A percentile compares a stretch with the other conserved stretches of the same genome.
Conservation (phyloP, 2,888 invertebrate genomes). For the Dryobota labecula region DNA sequence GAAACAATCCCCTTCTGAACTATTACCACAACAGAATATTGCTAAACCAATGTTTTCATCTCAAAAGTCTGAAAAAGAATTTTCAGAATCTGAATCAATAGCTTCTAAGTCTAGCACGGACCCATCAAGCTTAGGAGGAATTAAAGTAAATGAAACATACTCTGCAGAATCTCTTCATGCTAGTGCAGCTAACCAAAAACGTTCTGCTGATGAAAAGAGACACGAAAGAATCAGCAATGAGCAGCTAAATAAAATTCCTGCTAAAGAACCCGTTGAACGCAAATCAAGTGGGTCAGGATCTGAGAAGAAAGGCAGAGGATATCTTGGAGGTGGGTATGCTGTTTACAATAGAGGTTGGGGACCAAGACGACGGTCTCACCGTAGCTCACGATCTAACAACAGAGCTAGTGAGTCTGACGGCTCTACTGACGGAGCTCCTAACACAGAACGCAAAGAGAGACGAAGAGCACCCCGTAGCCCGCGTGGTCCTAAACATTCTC, state of each 20-base stretch:
- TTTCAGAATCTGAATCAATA: slow-evolving; percentile 81
- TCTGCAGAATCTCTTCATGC: slow-evolving; percentile 76
- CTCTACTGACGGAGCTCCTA: slow-evolving; percentile 93
- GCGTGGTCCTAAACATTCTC: slow-evolving; percentile 91
- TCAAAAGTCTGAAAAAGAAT: slow-evolving; percentile 83
- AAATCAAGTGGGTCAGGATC: slow-evolving; percentile 87
- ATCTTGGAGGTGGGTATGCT: slow-evolving; percentile 82
- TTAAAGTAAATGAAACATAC: slow-evolving; percentile 75
- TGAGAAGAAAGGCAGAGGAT: slow-evolving; percentile 89
- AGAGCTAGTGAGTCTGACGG: slow-evolving; percentile 93
- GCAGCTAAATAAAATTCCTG: slow-evolving; percentile 84
- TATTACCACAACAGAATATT: slow-evolving; percentile 68
- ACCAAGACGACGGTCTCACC: slow-evolving; percentile 86
- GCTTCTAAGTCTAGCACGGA: slow-evolving; percentile 81
- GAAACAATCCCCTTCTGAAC: slow-evolving; percentile 75
- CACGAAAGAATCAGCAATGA: slow-evolving; percentile 82
- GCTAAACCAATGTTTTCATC: slow-evolving; percentile 76
- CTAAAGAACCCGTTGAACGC: slow-evolving; percentile 87
- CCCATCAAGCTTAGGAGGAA: slow-evolving; percentile 70
- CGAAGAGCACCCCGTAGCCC: slow-evolving; percentile 90
- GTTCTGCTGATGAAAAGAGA: slow-evolving; percentile 80
- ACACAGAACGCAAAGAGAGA: slow-evolving; percentile 88
- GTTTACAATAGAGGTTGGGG: slow-evolving; percentile 89
- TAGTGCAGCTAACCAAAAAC: slow-evolving; percentile 75
- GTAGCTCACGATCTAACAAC: slow-evolving; percentile 86